Conservation (phyloP, 2,113 vertebrate genomes). For the Nothocercus nigrocapillus region DNA sequence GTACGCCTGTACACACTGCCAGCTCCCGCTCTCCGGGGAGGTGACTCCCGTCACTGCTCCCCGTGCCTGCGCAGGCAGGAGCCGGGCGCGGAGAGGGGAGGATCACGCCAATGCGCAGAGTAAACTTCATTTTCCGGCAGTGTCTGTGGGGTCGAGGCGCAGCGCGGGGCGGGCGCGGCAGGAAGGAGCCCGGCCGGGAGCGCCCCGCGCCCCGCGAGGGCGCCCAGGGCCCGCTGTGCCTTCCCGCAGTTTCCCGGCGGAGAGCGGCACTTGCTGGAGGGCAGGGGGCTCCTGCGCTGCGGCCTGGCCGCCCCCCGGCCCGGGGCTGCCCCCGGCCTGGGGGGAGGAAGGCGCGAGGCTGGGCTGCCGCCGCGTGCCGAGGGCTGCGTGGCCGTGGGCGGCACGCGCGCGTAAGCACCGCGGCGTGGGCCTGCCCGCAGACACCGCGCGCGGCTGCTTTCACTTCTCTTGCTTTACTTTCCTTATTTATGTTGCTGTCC, state of each 20-base stretch:
- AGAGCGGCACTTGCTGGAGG: no score
- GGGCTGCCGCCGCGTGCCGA: no score
- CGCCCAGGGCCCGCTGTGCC: no score
- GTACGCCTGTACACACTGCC: not conserved
- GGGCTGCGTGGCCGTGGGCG: not conserved
- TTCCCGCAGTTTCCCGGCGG: no score
- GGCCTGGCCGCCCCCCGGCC: no score
- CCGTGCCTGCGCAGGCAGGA: slow-evolving; percentile 44
- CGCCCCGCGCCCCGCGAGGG: no score
- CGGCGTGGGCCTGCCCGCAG: slow-evolving; percentile 13
- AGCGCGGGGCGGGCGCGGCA: not conserved
- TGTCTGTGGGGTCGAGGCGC: slow-evolving; percentile 43
- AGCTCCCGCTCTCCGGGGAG: slow-evolving; percentile 65
- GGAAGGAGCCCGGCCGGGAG: no score
- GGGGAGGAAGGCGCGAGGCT: no score
- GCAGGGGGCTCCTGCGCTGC: no score
- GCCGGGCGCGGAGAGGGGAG: slow-evolving; percentile 36
- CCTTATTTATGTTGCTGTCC: slow-evolving; percentile 46
- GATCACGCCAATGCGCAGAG: slow-evolving; percentile 58
- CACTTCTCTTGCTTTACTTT: slow-evolving; percentile 3
- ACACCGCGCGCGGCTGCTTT: slow-evolving; percentile 10
- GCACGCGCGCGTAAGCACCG: slow-evolving; percentile 45
- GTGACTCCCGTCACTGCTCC: slow-evolving; percentile 35
- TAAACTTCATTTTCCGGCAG: slow-evolving; percentile 83
- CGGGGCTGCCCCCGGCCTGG: no score